Base-by-base conservation (phyloP, 2,797 vertebrate genomes). In the Alosa sapidissima region DNA sequence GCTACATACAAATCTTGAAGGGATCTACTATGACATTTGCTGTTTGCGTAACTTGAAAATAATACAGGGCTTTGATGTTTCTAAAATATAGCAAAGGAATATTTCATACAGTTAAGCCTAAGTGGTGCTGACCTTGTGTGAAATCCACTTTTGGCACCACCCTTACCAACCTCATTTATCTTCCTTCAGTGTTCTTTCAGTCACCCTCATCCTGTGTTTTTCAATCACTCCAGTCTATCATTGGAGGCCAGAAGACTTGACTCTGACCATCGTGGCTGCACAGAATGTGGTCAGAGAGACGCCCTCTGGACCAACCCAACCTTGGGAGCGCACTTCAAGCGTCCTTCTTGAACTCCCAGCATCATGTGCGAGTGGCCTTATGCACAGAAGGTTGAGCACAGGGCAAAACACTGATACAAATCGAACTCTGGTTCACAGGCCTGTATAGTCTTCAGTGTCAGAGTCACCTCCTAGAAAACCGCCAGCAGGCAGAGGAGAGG, bases 381-480 rank as follows among this genome's bases (percentile, higher is more conserved):
- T 14, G 65, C 33, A 36, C 36, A 14, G 5, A 41, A 19, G 10
- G 33, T 36, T 5, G 10, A 13, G 65, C 28, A 13, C 28, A 75
- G 68, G 68, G 68, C 68, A 33, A 3, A 19, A 7, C 14, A 75
- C 68, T 41, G 13, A 68, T 68, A 33, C 68, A 19, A 2, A 3
- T 28, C 68, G 33, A 75, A 36, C 68, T 36, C 68, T 75, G 16
- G 14, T 41, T 75, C 47, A 41, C 13, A 16, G 13, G 33, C 36
- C 68, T 75, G 68, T 14, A 16, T 10, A 75, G 68, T 41, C 68
- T 75, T 33, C 88, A 84, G 87, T 89, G 81, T 94, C 94, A 94
- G 86, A 82, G 81, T 86, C 94, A 94, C 93, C 89, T 94, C 93
- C 93, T 94, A 91, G 88, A 92, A 92, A 92, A 93, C 90, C 91